Percentiles rank a stretch among this genome's conserved stretches.
Evolutionary conservation across 2,888 invertebrate genomes (phyloP).

Genomic region (Allygus modestus): DNA sequence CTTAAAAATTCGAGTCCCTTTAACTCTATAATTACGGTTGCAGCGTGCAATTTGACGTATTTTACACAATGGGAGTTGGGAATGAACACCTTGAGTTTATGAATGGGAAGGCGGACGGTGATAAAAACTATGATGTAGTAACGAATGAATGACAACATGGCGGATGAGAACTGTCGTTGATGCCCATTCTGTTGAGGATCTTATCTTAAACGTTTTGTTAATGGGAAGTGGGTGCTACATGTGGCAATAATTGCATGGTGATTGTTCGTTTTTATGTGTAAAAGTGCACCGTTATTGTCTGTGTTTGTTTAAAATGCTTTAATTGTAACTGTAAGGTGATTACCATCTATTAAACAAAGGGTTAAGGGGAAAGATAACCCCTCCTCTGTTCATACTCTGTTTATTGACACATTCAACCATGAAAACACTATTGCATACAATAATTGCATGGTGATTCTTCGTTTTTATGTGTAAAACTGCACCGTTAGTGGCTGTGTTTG

Average conservation of each 20-base stretch:
- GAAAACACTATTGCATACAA: too few relatives aligned
- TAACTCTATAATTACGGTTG: too few relatives aligned
- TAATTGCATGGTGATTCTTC: background rate
- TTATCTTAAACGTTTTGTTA: background rate
- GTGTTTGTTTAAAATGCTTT: too few relatives aligned
- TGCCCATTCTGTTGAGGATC: background rate
- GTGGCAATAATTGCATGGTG: background rate
- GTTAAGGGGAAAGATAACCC: too few relatives aligned
- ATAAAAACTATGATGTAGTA: constrained; percentile 1
- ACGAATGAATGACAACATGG: background rate
- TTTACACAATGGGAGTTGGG: too few relatives aligned
- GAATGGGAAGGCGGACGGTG: background rate
- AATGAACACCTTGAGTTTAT: too few relatives aligned
- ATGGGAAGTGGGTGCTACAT: background rate
- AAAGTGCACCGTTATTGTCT: background rate
- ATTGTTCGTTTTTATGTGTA: background rate
- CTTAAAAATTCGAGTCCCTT: too few relatives aligned
- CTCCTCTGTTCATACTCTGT: too few relatives aligned
- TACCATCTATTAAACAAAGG: too few relatives aligned
- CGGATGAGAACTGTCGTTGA: background rate
- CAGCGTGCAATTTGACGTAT: too few relatives aligned
- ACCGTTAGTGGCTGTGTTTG: background rate
- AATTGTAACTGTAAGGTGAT: too few relatives aligned
- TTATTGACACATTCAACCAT: too few relatives aligned
- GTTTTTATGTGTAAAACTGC: background rate